phyloP scores from a whole-genome alignment of 1,140 invertebrate species.

The Magallana ariakensis region DNA sequence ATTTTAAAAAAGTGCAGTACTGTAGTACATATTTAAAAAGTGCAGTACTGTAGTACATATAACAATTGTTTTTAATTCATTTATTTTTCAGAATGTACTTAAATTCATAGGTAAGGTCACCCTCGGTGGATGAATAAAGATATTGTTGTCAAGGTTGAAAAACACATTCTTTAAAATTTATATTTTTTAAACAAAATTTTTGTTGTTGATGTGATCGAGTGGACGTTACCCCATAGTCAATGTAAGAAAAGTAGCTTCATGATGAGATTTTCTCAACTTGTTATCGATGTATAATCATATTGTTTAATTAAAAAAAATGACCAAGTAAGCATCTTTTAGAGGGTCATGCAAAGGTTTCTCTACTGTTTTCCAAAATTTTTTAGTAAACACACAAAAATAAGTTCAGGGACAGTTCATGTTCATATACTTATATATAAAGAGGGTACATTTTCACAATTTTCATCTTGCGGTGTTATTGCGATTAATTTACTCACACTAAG shows the following conservation, averaged over 20 bases:
- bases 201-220: background rate
- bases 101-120: constrained; percentile 27
- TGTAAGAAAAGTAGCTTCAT: background rate
- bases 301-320: too few species aligned
- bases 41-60: background rate
- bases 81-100: constrained; percentile 23
- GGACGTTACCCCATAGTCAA: background rate
- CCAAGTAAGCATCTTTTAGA: background rate
- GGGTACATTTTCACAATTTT: background rate
- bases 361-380: background rate
- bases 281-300: too few species aligned
- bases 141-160: background rate
- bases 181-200: background rate
- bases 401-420: background rate
- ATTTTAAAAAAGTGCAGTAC: background rate
- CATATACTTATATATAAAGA: too few species aligned
- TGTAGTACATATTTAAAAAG: background rate
- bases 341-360: background rate
- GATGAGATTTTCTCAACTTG: background rate
- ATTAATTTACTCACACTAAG: too few species aligned
- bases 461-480: too few species aligned
- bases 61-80: constrained; percentile 35
- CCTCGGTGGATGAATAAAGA: constrained; percentile 6
- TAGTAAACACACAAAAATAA: too few species aligned
- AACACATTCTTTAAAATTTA: background rate